Percentiles rank a stretch among this genome's conserved stretches.
phyloP scores from a whole-genome alignment of 92 coral and sea anemone genomes.

The Parazoanthus atlanticus region DNA sequence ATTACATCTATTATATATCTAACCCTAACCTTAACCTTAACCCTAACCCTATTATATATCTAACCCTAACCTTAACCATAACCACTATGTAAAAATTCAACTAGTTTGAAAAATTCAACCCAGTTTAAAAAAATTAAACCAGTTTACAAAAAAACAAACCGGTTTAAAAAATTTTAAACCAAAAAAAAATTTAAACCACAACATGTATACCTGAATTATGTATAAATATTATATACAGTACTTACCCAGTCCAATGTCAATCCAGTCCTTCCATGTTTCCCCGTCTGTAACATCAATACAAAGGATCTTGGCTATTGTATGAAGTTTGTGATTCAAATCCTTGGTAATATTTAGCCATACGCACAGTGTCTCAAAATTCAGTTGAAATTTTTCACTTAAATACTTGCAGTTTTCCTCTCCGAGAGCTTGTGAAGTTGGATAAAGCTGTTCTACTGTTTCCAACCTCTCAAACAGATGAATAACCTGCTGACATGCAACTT shows the following conservation, averaged over 20 bases:
- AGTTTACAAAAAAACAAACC: no score
- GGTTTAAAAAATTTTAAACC: no score
- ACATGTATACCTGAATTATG: no score
- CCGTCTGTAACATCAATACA: conserved; percentile 71
- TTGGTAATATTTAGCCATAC: conserved; percentile 87
- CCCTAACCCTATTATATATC: no score
- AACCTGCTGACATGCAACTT: conserved; percentile 72
- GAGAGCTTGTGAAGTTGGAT: conserved; percentile 80
- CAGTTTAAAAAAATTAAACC: no score
- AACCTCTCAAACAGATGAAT: conserved; percentile 66
- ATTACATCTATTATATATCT: no score
- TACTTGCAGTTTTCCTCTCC: conserved; percentile 79
- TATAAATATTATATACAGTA: background rate
- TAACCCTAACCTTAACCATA: no score
- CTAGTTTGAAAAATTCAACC: no score
- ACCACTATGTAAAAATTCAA: no score
- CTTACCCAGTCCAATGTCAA: conserved; percentile 82
- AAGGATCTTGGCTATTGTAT: conserved; percentile 78
- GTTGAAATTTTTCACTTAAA: conserved; percentile 60
- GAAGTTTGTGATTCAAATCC: conserved; percentile 85
- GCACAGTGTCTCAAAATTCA: conserved; percentile 76
- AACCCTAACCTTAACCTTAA: no score
- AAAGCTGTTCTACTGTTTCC: conserved; percentile 80
- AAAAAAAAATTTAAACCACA: no score
- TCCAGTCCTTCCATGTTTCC: conserved; percentile 90